These are phyloP conservation scores for Drosophila basisetae DNA, from an alignment of 2,888 invertebrate genomes.

Conservation along the genomic window DNA sequence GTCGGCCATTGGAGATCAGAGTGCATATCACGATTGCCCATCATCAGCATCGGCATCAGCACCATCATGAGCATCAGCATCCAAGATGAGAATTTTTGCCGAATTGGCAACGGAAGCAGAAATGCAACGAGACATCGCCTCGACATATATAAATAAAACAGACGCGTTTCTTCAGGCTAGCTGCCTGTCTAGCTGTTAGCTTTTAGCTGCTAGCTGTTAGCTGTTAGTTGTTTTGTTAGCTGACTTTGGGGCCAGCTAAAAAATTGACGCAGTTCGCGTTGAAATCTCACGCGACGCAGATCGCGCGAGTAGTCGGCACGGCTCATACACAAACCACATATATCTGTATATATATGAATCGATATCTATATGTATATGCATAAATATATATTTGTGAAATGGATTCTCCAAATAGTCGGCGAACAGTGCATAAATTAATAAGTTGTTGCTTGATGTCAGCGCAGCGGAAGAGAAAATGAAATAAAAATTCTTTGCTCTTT, in stretches of 20 bases:
- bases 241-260: slow-evolving; percentile 50
- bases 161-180: slow-evolving; percentile 25
- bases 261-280: slow-evolving; percentile 65
- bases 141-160: slow-evolving; percentile 63
- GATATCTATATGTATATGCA: slow-evolving; percentile 9
- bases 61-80: neutral
- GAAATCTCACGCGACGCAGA: slow-evolving; percentile 73
- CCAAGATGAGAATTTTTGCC: slow-evolving; percentile 3
- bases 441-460: neutral
- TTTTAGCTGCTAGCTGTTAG: slow-evolving; percentile 20
- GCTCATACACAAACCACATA: neutral
- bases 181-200: neutral
- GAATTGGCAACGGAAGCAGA: slow-evolving; percentile 43
- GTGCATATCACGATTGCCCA: slow-evolving; percentile 7
- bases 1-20: slow-evolving; percentile 1
- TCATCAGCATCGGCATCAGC: neutral
- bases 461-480: neutral
- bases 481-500: neutral
- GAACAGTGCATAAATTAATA: slow-evolving; percentile 12
- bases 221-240: slow-evolving; percentile 17
- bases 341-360: neutral
- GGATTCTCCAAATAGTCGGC: neutral
- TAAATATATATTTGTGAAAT: slow-evolving; percentile 2
- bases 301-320: slow-evolving; percentile 56
- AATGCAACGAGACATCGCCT: slow-evolving; percentile 32